Evolutionary conservation across 2,888 invertebrate species (phyloP).

Genomic region (Tetragnatha montana): DNA sequence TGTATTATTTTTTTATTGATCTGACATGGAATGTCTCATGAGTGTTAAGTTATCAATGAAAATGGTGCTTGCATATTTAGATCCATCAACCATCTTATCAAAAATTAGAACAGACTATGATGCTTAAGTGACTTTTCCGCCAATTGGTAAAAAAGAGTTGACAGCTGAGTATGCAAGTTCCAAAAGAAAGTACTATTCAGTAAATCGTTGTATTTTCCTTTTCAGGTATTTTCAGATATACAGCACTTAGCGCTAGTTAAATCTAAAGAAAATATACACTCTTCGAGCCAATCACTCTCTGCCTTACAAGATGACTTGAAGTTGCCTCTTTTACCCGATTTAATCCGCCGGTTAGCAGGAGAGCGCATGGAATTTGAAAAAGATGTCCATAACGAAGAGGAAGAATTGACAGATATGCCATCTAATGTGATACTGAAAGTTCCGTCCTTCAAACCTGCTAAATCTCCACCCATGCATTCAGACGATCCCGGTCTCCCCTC

Average conservation of each 20-base stretch:
- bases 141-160: too few relatives aligned
- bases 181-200: too few relatives aligned
- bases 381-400: constrained; percentile 39
- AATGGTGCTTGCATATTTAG: too few relatives aligned
- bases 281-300: constrained; percentile 57
- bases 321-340: constrained; percentile 75
- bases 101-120: too few relatives aligned
- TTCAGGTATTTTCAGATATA: constrained; percentile 73
- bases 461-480: constrained; percentile 61
- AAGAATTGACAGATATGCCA: constrained; percentile 76
- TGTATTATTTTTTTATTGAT: too few relatives aligned
- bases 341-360: constrained; percentile 76
- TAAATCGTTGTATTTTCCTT: constrained; percentile 14
- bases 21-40: too few relatives aligned
- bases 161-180: too few relatives aligned
- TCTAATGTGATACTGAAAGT: constrained; percentile 88
- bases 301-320: constrained; percentile 70
- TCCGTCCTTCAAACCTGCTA: constrained; percentile 89
- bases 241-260: constrained; percentile 72
- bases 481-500: constrained; percentile 67
- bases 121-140: too few relatives aligned
- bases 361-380: constrained; percentile 75
- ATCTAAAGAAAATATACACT: constrained; percentile 58
- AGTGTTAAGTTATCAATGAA: too few relatives aligned
- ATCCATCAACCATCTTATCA: too few relatives aligned